These are phyloP conservation scores for Dynastes maya DNA, from an alignment of 2,888 invertebrate genomes.

Conservation along the genomic window DNA sequence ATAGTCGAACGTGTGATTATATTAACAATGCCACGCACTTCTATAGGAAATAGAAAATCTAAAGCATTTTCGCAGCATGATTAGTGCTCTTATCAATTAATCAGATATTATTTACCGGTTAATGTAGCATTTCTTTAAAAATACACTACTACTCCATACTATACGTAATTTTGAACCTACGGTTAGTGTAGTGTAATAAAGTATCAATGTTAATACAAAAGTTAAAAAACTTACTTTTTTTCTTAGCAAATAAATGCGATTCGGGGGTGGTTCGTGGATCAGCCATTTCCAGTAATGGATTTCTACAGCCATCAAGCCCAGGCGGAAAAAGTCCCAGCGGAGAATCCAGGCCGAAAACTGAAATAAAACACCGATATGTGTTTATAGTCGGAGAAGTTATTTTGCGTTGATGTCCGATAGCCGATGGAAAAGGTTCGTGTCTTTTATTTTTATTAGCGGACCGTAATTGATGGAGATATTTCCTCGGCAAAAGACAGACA, in stretches of 20 bases:
- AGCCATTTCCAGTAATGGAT: slow-evolving; percentile 83
- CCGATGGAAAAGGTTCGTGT: slow-evolving; percentile 53
- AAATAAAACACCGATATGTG: slow-evolving; percentile 59
- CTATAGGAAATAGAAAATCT: too few species aligned
- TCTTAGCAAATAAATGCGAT: slow-evolving; percentile 79
- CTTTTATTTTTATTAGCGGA: slow-evolving; percentile 55
- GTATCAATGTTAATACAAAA: too few species aligned
- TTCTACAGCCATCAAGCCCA: slow-evolving; percentile 83
- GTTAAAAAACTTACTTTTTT: slow-evolving; percentile 81
- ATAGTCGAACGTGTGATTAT: too few species aligned
- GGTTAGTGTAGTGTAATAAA: too few species aligned
- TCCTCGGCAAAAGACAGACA: slow-evolving; percentile 55
- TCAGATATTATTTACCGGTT: too few species aligned
- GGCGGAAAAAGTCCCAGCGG: slow-evolving; percentile 84
- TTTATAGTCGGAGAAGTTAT: slow-evolving; percentile 40
- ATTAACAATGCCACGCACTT: too few species aligned
- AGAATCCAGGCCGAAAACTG: slow-evolving; percentile 85
- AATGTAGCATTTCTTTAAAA: too few species aligned
- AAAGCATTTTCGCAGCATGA: too few species aligned
- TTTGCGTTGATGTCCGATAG: slow-evolving; percentile 42
- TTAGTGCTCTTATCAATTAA: too few species aligned
- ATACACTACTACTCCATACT: too few species aligned
- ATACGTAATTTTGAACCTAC: too few species aligned
- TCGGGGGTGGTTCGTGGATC: slow-evolving; percentile 81
- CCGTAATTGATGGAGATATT: slow-evolving; percentile 57